phyloP scores from a whole-genome alignment of 2,113 vertebrate species.

The Mellivora capensis region DNA sequence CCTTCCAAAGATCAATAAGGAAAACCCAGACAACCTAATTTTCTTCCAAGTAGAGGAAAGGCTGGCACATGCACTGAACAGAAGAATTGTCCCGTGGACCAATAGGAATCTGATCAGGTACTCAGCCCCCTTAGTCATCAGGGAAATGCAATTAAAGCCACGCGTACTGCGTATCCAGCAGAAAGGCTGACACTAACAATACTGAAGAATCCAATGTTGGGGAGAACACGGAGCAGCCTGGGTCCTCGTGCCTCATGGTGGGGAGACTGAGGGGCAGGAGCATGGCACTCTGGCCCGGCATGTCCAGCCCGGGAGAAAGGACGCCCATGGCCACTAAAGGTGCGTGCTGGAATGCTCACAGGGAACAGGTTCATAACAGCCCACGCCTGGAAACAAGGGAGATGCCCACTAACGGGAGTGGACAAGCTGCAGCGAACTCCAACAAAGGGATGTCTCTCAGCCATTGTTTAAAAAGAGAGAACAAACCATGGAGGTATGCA shows the following conservation, averaged over 20 bases:
- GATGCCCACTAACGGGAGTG: not conserved
- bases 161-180: accelerated
- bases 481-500: not conserved
- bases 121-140: not conserved
- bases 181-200: not conserved
- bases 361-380: not conserved
- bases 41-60: not conserved
- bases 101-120: not conserved
- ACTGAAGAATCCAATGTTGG: not conserved
- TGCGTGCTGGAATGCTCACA: accelerated
- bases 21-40: not conserved
- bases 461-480: not conserved
- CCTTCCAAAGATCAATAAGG: not conserved
- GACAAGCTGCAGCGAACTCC: not conserved
- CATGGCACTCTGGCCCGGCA: accelerated
- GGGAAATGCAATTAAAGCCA: not conserved
- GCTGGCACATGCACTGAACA: not conserved
- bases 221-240: not conserved
- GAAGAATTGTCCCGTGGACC: not conserved
- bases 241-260: accelerated
- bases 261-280: not conserved
- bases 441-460: accelerated
- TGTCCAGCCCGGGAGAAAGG: accelerated
- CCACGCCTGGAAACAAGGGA: not conserved
- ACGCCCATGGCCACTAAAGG: accelerated